Evolutionary conservation across 2,113 vertebrate genomes (phyloP), one percentile per base, ranked within the genome.

Genomic region (Pangasianodon gigas): DNA sequence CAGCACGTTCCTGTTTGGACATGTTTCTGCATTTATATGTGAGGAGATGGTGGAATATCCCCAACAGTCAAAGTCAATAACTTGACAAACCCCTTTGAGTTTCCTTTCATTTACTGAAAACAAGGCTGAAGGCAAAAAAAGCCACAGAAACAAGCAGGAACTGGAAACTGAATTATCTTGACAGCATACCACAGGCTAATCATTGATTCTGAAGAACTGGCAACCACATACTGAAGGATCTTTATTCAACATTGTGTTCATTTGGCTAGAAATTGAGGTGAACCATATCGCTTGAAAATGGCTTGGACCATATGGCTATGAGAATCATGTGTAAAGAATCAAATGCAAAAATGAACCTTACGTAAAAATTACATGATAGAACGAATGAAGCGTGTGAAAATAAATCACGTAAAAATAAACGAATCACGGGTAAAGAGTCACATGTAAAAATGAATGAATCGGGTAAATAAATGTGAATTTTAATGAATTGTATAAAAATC

Each of bases 11-110:
- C 54, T 21, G 52, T 60, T 48, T 62, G 54, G 37, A 62, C 37
- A 48, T 46, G 54, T 75, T 83, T 58, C n/a, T 83, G 8, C 56
- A 62, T 62, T 62, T 46, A 62, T 13, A 60, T 37, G 19, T 21
- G 52, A 83, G 48, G 8, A 52, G 29, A 86, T 44, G 69, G 69
- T 58, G 51, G n/a, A 74, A 74, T 85, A 51, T 86, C 19, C n/a
- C n/a, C 48, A 60, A 44, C 48, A 56, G 85, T 26, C 67, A 7
- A 41, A 87, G 48, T 74, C 67, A 87, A 87, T 87, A 75, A 56
- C 46, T 71, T 44, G 67, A 56, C 48, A 26, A 44, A 56, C 69
- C 69, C 67, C 48, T 46, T 7, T 29, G 67, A 58, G 85, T 69
- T 46, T 6, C 18, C 2, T 87, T 75, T 75, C 6, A 41, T 77